Base-by-base conservation (phyloP, 2,888 invertebrate genomes). In the Sinhomidia bicolor region DNA sequence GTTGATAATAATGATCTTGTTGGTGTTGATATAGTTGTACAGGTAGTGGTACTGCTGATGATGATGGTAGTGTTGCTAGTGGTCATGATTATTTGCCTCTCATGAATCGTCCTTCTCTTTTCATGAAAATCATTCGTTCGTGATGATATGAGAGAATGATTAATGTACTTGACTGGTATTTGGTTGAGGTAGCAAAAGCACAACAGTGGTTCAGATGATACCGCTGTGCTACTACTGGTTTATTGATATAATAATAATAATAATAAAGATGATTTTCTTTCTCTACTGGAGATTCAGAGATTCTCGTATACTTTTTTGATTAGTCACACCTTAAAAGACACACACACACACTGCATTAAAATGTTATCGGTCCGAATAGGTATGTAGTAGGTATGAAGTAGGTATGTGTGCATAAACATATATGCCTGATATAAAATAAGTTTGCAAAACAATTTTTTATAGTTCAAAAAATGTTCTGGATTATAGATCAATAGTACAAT, bases 111-210 rank as follows among this genome's bases (percentile, higher is more conserved):
- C 32, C 20, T 20, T 29, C 23, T 5, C 74, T 78, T n/a, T 10
- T 32, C 6, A 5, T 17, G 9, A n/a, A 78, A 23, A 76, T 51
- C 51, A 26, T 51, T 51, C 14, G 74, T 79, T 36, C 79, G 79
- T 79, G 79, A 79, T 60, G 82, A 68, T 71, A 82, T 12, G 71
- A 32, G 54, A 62, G 60, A 74, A 84, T 84, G 84, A 84, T 84
- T 76, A 76, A 84, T 84, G 76, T 60, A 74, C 74, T 60, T 74
- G 79, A 79, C 79, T 76, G 14, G 14, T 7, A 17, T n/a, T n/a
- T 14, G 12, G 4, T 5, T 17, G 17, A 54, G 12, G 54, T 17
- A 47, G 7, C 9, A 9, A 62, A 26, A 29, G 57, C 57, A 23
- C 20, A n/a, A 20, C n/a, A 57, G 17, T 23, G 6, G 9, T 57